Base-by-base conservation (phyloP, 2,113 vertebrate genomes). In the Xenotilapia leptura region DNA sequence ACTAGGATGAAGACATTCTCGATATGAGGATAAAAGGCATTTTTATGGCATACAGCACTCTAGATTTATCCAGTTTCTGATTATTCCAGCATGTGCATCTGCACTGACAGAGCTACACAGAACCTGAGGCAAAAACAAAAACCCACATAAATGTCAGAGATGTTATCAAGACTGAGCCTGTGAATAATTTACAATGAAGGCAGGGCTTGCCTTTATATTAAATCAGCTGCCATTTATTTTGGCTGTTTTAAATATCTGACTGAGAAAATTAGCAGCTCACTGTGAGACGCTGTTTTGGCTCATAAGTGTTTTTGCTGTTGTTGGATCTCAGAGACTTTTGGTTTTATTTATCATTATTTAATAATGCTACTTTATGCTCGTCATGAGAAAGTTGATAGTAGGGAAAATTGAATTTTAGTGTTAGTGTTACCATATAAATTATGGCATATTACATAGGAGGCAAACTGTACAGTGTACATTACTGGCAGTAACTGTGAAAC, bases 81-180 rank as follows among this genome's bases (percentile, higher is more conserved):
- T 89, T 85, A 62, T 89, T 92, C 85, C 89, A 93, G 40, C 84
- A 87, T 87, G 82, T 75, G 49, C 85, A 92, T 87, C 87, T 88
- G 83, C 84, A 26, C 75, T 85, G 87, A 87, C 80, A 80, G 75
- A 77, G 80, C 40, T 15, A 54, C 86, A 81, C 85, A 26, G 42
- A 93, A 82, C 40, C 38, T 47, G 31, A 68, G 53, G 54, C 53
- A 75, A 56, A 82, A 56, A 49, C 40, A 33, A 21, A 68, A 68
- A 40, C 33, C 33, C 38, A 45, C 79, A 85, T 15, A 73, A 83
- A 85, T n/a, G 33, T 70, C 79, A 83, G 1, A 15, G 60, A 85
- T 75, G 58, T 75, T 73, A 62, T 83, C 45, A 11, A 36, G 85
- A 92, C 75, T 87, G 68, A 89, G 19, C 4, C 51, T 28, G 79